Evolutionary conservation across 2,113 vertebrate genomes (phyloP).

Genomic region (Danionella cerebrum): DNA sequence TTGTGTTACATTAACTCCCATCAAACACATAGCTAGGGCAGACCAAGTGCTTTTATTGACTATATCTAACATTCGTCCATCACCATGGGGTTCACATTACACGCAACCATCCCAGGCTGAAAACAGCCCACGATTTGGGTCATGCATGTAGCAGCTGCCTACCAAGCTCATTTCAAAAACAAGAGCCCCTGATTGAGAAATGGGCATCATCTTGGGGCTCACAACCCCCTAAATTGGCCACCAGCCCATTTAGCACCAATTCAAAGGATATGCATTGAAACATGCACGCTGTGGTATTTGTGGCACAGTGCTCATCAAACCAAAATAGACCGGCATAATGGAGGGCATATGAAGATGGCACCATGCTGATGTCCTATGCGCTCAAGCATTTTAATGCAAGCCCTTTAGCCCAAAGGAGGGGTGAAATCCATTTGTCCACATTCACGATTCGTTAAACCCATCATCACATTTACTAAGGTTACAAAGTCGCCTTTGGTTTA

Average conservation of each 20-base stretch:
- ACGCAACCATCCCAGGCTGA: neutral
- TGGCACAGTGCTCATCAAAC: neutral
- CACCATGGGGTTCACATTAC: constrained; percentile 8
- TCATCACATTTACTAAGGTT: neutral
- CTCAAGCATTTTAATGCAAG: neutral
- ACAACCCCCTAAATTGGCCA: constrained; percentile 8
- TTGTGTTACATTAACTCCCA: neutral
- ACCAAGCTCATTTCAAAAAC: constrained; percentile 35
- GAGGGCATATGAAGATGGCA: constrained; percentile 1
- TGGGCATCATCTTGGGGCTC: neutral
- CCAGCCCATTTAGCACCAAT: constrained; percentile 8
- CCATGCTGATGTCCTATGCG: neutral
- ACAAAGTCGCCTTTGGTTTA: neutral
- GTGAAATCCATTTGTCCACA: neutral
- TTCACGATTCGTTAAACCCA: constrained; percentile 13
- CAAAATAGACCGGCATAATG: neutral
- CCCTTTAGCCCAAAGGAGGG: neutral
- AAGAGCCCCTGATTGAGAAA: constrained; percentile 30
- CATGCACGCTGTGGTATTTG: neutral
- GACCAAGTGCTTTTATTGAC: neutral
- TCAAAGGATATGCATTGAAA: neutral
- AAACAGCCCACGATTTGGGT: constrained; percentile 25
- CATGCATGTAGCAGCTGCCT: constrained; percentile 22
- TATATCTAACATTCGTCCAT: neutral
- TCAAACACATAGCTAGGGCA: neutral